Evolutionary conservation across 1,140 invertebrate species (phyloP).

Genomic region (Drosophila lacteicornis): DNA sequence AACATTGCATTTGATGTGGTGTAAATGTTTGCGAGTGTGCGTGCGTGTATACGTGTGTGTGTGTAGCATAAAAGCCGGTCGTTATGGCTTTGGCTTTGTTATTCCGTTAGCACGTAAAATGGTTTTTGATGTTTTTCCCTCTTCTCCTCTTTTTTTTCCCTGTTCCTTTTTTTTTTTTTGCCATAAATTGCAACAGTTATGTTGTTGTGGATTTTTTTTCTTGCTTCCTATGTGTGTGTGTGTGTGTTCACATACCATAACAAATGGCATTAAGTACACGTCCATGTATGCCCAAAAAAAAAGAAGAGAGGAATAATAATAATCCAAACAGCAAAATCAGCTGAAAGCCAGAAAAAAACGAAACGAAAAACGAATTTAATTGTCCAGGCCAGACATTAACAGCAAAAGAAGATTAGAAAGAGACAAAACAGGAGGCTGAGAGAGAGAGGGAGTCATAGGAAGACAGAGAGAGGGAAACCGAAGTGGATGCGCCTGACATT

Average conservation of each 20-base stretch:
- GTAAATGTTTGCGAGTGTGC: slow-evolving; percentile 21
- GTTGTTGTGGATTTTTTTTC: slow-evolving; percentile 1
- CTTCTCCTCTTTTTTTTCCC: not conserved
- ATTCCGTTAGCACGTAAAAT: slow-evolving; percentile 77
- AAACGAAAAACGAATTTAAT: slow-evolving; percentile 31
- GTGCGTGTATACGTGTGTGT: not conserved
- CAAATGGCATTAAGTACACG: slow-evolving; percentile 40
- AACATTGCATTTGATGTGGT: slow-evolving; percentile 73
- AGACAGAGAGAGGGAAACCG: not conserved
- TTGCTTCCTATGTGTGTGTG: not conserved
- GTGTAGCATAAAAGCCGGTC: slow-evolving; percentile 54
- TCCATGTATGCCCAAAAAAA: slow-evolving; percentile 16
- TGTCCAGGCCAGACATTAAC: slow-evolving; percentile 39
- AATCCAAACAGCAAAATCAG: slow-evolving; percentile 27
- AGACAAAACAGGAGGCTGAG: not conserved
- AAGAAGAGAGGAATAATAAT: not conserved
- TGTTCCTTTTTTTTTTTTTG: slow-evolving; percentile 22
- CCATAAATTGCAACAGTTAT: slow-evolving; percentile 69
- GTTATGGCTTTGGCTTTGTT: slow-evolving; percentile 68
- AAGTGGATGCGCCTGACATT: slow-evolving; percentile 18
- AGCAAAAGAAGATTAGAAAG: slow-evolving; percentile 21
- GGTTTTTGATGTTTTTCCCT: slow-evolving; percentile 58
- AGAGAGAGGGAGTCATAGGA: not conserved
- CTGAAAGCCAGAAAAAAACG: slow-evolving; percentile 8
- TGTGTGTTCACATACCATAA: slow-evolving; percentile 27